Percentiles rank a stretch among this genome's conserved stretches.
phyloP scores from a whole-genome alignment of 2,888 invertebrate species.

The Cataglyphis livida region DNA sequence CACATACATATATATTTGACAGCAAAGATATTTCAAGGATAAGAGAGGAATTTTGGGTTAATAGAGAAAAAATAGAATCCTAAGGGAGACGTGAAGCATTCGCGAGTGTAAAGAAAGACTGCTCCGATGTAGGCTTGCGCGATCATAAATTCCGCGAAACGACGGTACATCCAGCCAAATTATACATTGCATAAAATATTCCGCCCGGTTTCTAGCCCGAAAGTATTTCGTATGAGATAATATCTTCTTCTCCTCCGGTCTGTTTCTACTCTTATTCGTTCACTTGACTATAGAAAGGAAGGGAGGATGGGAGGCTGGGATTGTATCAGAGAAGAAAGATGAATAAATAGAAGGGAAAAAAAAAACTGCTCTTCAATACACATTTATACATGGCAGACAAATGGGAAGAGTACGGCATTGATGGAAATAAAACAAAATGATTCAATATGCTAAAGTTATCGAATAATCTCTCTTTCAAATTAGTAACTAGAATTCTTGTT shows the following conservation, averaged over 20 bases:
- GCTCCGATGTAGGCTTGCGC: constrained; percentile 42
- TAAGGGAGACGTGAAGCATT: constrained; percentile 41
- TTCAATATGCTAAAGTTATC: constrained; percentile 70
- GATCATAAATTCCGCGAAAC: constrained; percentile 66
- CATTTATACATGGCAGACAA: constrained; percentile 47
- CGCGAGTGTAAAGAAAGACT: constrained; percentile 25
- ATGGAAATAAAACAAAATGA: constrained; percentile 63
- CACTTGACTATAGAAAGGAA: constrained; percentile 21
- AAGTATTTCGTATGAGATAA: constrained; percentile 73
- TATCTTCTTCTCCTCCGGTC: constrained; percentile 51
- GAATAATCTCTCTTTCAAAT: constrained; percentile 29
- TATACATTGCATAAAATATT: constrained; percentile 78
- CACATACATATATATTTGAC: constrained; percentile 42
- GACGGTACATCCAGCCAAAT: constrained; percentile 74
- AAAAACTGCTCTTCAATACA: constrained; percentile 56
- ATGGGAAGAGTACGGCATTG: constrained; percentile 31
- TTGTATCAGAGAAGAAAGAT: constrained; percentile 32
- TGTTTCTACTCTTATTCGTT: constrained; percentile 33
- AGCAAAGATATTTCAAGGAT: constrained; percentile 29
- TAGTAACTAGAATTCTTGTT: constrained; percentile 34
- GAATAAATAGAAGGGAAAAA: constrained; percentile 63
- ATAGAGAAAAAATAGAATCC: constrained; percentile 31
- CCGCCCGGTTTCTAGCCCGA: constrained; percentile 68
- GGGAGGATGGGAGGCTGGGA: constrained; percentile 2
- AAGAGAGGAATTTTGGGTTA: background rate